phyloP scores from a whole-genome alignment of 2,888 invertebrate genomes.

The Cantharis rufa region DNA sequence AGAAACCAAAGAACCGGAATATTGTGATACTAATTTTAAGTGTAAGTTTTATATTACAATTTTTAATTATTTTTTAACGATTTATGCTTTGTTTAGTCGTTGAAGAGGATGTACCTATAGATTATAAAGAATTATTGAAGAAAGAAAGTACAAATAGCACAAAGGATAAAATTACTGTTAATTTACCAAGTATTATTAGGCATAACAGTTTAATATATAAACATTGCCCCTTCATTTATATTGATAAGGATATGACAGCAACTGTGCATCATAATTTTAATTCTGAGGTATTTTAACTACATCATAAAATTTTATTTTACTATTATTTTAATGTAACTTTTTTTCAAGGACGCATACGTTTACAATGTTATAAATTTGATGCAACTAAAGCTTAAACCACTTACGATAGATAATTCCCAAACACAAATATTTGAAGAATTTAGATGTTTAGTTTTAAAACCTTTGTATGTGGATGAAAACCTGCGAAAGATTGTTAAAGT shows the following conservation, averaged over 20 bases:
- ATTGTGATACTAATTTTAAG: conserved; percentile 36
- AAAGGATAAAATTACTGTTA: conserved; percentile 50
- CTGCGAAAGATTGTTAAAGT: conserved; percentile 35
- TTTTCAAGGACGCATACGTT: conserved; percentile 41
- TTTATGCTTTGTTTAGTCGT: conserved; percentile 13
- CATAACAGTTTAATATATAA: conserved; percentile 54
- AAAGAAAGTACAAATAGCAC: conserved; percentile 43
- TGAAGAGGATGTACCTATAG: conserved; percentile 39
- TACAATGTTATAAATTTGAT: conserved; percentile 57
- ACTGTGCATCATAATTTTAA: conserved; percentile 52
- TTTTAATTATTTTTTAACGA: background rate
- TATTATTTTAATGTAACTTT: conserved; percentile 1
- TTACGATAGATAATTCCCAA: conserved; percentile 51
- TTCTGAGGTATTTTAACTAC: conserved; percentile 46
- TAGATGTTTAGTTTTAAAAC: conserved; percentile 58
- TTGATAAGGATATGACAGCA: conserved; percentile 55
- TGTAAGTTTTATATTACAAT: conserved; percentile 41
- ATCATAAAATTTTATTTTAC: background rate
- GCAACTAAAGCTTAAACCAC: conserved; percentile 56
- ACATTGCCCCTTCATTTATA: conserved; percentile 54
- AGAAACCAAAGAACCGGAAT: conserved; percentile 21
- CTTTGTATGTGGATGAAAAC: conserved; percentile 52
- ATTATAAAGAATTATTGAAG: conserved; percentile 48
- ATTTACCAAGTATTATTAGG: conserved; percentile 53
- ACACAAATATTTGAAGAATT: conserved; percentile 58